phyloP scores from a whole-genome alignment of 1,140 invertebrate species.

The Lineus longissimus region DNA sequence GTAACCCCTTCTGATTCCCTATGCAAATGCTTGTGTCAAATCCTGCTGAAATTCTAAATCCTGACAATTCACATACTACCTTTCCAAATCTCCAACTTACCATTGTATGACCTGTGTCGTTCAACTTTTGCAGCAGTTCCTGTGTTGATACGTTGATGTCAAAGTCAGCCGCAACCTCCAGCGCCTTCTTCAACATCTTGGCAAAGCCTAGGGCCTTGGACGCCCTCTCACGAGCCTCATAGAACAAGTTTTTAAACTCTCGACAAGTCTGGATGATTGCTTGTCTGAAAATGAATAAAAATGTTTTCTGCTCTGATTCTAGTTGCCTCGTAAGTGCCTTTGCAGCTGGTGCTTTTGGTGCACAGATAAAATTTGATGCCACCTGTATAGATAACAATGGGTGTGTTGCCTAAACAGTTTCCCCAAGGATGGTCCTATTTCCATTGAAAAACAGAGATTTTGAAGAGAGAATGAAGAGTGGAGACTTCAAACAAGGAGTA shows the following conservation, averaged over 20 bases:
- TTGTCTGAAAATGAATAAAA: constrained; percentile 52
- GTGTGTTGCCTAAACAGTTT: neutral
- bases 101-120: constrained; percentile 51
- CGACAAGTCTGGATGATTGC: constrained; percentile 69
- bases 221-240: constrained; percentile 72
- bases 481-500: too few relatives aligned
- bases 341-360: neutral
- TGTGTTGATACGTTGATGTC: constrained; percentile 39
- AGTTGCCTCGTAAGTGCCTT: neutral
- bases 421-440: too few relatives aligned
- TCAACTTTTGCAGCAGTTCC: constrained; percentile 49
- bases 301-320: too few relatives aligned
- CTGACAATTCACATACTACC: too few relatives aligned
- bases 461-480: too few relatives aligned
- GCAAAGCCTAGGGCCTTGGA: constrained; percentile 75
- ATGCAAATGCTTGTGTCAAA: too few relatives aligned
- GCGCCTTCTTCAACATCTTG: constrained; percentile 69
- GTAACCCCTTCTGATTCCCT: neutral
- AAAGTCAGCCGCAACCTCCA: constrained; percentile 61
- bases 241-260: constrained; percentile 73
- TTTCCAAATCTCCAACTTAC: constrained; percentile 31
- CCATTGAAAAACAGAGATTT: too few relatives aligned
- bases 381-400: neutral
- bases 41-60: too few relatives aligned
- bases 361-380: neutral